Percentiles rank a stretch among this genome's conserved stretches.
These are phyloP conservation scores for Polydrusus pterygomalis DNA, from an alignment of 2,888 invertebrate genomes.

Conservation along the genomic window DNA sequence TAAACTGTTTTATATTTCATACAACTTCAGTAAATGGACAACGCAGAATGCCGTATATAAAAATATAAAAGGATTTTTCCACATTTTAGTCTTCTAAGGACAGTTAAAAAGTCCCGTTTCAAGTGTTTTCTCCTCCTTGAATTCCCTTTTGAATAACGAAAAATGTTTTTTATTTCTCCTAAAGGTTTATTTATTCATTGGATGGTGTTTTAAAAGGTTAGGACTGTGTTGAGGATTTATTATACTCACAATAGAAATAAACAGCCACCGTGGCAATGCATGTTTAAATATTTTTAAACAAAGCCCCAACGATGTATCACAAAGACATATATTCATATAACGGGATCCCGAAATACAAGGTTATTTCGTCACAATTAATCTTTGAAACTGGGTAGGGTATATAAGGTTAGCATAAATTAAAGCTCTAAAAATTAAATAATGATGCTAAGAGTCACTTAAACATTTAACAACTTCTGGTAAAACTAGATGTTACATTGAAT, in stretches of 20 bases:
- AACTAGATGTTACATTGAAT: too few relatives aligned
- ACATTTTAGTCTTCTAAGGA: slow-evolving; percentile 38
- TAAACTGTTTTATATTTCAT: slow-evolving; percentile 30
- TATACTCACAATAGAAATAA: not conserved
- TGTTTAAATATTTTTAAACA: not conserved
- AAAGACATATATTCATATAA: too few relatives aligned
- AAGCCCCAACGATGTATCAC: not conserved
- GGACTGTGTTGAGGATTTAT: slow-evolving; percentile 1
- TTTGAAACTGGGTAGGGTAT: too few relatives aligned
- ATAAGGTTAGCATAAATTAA: too few relatives aligned
- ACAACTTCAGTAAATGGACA: slow-evolving; percentile 28
- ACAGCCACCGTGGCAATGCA: not conserved
- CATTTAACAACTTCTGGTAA: too few relatives aligned
- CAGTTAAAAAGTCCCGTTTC: slow-evolving; percentile 36
- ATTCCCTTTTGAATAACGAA: slow-evolving; percentile 26
- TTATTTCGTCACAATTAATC: too few relatives aligned
- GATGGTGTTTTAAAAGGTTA: slow-evolving; percentile 6
- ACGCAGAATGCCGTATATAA: slow-evolving; percentile 29
- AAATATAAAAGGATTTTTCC: slow-evolving; percentile 46
- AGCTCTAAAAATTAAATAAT: too few relatives aligned
- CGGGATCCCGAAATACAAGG: too few relatives aligned
- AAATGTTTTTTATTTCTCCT: slow-evolving; percentile 22
- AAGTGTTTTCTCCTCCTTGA: slow-evolving; percentile 35
- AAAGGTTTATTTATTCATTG: slow-evolving; percentile 31
- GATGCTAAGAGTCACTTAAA: too few relatives aligned